phyloP scores from a whole-genome alignment of 2,113 vertebrate genomes.

The Nothoprocta pentlandii region DNA sequence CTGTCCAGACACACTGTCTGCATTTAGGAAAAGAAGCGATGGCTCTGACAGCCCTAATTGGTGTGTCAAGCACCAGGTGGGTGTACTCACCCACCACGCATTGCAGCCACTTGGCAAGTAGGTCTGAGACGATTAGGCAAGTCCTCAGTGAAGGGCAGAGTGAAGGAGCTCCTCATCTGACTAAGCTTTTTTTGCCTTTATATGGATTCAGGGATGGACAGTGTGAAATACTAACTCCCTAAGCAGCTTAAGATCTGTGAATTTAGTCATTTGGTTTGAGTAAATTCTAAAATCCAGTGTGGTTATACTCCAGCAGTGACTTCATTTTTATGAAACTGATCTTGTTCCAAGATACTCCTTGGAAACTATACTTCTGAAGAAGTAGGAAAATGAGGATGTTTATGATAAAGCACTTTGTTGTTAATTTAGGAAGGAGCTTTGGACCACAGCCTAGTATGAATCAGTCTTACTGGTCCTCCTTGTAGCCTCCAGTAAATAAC shows the following conservation, averaged over 20 bases:
- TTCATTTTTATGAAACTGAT: conserved; percentile 16
- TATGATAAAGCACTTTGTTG: conserved; percentile 19
- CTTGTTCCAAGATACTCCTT: conserved; percentile 4
- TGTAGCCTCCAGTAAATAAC: not conserved
- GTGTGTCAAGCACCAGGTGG: not conserved
- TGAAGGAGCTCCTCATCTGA: not conserved
- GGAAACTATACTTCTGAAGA: conserved; percentile 31
- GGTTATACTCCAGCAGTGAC: not conserved
- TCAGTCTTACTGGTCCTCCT: not conserved
- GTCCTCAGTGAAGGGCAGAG: not conserved
- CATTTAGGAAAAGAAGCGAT: not conserved
- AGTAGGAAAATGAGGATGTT: not conserved
- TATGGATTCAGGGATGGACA: not conserved
- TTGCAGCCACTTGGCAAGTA: not conserved
- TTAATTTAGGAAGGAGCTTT: conserved; percentile 19
- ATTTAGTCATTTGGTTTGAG: not conserved
- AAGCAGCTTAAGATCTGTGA: not conserved
- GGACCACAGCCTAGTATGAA: not conserved
- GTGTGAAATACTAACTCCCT: not conserved
- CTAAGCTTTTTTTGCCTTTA: not conserved
- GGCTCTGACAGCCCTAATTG: not conserved
- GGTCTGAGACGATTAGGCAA: not conserved
- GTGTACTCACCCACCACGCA: not conserved
- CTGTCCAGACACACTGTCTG: not conserved
- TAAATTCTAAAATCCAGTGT: not conserved